Evolutionary conservation across 2,113 vertebrate species (phyloP).

Genomic region (Heteronetta atricapilla): DNA sequence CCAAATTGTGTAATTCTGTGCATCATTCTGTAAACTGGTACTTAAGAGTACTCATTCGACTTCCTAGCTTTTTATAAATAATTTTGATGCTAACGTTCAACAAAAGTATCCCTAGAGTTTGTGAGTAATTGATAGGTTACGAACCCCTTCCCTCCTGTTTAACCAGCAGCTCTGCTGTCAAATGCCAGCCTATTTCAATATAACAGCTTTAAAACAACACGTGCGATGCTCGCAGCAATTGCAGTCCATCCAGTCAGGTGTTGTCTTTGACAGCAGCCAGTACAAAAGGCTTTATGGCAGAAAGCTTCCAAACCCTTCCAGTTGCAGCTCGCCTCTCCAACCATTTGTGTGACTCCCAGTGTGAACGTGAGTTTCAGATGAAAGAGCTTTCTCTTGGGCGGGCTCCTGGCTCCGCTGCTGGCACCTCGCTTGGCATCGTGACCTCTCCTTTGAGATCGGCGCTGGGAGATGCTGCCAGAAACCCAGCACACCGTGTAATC

Average conservation of each 20-base stretch:
- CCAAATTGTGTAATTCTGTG: background rate
- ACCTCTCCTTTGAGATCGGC: background rate
- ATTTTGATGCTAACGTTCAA: background rate
- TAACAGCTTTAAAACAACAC: background rate
- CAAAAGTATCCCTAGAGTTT: background rate
- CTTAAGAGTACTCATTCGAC: background rate
- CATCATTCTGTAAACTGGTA: background rate
- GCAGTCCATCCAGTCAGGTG: background rate
- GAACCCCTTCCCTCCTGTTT: background rate
- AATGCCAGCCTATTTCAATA: background rate
- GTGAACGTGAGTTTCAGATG: background rate
- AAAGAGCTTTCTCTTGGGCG: background rate
- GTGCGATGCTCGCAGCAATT: background rate
- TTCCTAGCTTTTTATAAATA: background rate
- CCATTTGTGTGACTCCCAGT: background rate
- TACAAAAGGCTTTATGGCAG: slow-evolving; percentile 32
- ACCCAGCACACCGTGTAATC: background rate
- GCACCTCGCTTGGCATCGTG: background rate
- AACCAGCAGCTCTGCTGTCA: slow-evolving; percentile 1
- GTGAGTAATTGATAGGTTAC: background rate
- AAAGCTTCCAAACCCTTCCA: background rate
- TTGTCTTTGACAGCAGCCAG: slow-evolving; percentile 30
- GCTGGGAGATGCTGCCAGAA: background rate
- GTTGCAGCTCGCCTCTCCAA: background rate
- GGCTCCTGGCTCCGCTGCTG: background rate